phyloP scores from a whole-genome alignment of 92 coral and sea anemone species.

The Metridium senile region DNA sequence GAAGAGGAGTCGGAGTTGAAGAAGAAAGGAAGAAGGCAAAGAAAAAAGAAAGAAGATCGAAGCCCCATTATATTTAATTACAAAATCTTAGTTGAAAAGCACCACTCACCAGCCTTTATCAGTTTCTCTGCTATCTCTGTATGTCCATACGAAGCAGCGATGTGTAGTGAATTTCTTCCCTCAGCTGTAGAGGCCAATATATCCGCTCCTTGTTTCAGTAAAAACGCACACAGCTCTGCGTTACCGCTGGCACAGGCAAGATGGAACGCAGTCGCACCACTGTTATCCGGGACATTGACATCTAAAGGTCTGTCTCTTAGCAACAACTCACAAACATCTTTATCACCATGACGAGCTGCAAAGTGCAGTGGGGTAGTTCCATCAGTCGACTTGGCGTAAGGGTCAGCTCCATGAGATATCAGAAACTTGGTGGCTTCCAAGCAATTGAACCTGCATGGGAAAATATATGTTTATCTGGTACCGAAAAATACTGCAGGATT shows the following conservation, averaged over 20 bases:
- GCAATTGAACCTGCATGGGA: conserved; percentile 43
- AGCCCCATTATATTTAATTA: too few species aligned
- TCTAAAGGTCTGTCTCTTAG: conserved; percentile 41
- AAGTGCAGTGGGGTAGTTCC: conserved; percentile 72
- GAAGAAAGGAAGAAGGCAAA: too few species aligned
- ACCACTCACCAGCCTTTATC: conserved; percentile 62
- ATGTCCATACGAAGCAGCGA: conserved; percentile 58
- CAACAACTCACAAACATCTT: conserved; percentile 52
- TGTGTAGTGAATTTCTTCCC: conserved; percentile 69
- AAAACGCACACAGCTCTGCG: conserved; percentile 61
- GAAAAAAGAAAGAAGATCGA: too few species aligned
- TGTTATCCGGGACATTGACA: conserved; percentile 55
- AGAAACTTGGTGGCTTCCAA: conserved; percentile 52
- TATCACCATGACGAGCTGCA: conserved; percentile 68
- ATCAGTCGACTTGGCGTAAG: conserved; percentile 38
- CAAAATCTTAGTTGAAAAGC: too few species aligned
- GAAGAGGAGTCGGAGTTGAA: too few species aligned
- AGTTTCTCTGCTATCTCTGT: conserved; percentile 52
- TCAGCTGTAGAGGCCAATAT: conserved; percentile 46
- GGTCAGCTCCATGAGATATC: conserved; percentile 70
- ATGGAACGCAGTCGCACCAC: conserved; percentile 70
- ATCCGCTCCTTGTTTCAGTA: conserved; percentile 57
- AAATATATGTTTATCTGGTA: background rate
- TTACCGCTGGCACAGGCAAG: conserved; percentile 77
- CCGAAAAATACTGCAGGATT: too few species aligned